Conservation (phyloP, 2,113 vertebrate species). For the Hoplias malabaricus region DNA sequence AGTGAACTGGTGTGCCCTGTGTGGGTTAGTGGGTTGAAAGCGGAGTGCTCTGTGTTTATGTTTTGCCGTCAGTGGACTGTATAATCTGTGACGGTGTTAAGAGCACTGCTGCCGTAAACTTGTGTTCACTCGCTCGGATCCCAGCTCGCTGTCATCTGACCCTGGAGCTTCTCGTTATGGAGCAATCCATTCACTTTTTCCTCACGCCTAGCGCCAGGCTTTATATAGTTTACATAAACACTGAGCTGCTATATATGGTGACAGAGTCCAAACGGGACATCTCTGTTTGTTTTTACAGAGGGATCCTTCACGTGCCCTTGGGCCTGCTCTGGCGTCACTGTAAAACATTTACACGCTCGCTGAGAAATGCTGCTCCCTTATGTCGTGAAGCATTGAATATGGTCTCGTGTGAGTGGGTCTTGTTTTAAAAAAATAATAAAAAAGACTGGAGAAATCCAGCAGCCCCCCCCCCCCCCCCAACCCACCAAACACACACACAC, state of each 20-base stretch:
- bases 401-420: slow-evolving; percentile 46
- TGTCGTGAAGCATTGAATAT: slow-evolving; percentile 37
- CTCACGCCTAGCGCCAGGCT: background rate
- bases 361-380: slow-evolving; percentile 60
- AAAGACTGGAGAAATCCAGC: slow-evolving; percentile 48
- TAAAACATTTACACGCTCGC: slow-evolving; percentile 65
- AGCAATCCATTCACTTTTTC: background rate
- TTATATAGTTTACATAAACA: background rate
- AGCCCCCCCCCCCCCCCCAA: slow-evolving; percentile 41
- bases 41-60: slow-evolving; percentile 37
- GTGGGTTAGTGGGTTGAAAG: slow-evolving; percentile 52
- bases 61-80: slow-evolving; percentile 38
- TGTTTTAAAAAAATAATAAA: slow-evolving; percentile 38
- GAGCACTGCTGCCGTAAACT: background rate
- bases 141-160: background rate
- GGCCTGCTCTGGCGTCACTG: slow-evolving; percentile 59
- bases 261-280: background rate
- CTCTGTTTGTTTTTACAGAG: slow-evolving; percentile 56
- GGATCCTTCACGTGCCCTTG: slow-evolving; percentile 56
- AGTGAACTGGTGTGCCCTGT: slow-evolving; percentile 41
- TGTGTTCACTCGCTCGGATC: background rate
- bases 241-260: background rate
- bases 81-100: slow-evolving; percentile 16
- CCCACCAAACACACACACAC: slow-evolving; percentile 46
- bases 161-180: background rate